phyloP scores from a whole-genome alignment of 2,113 vertebrate species.

The Amphilophus citrinellus region DNA sequence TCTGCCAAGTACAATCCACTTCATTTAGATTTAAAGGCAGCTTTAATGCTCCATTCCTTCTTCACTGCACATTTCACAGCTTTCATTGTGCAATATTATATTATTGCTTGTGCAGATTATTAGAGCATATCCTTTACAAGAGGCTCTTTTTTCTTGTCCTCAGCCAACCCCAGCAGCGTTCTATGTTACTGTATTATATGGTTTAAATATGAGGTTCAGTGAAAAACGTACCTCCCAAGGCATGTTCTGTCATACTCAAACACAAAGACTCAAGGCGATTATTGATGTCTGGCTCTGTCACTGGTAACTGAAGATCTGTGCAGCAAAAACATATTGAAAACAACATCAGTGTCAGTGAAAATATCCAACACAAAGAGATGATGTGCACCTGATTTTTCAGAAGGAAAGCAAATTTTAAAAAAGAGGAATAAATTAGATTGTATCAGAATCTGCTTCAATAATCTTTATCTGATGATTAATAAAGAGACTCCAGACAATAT shows the following conservation, averaged over 20 bases:
- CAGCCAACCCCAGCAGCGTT: neutral
- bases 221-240: slow-evolving; percentile 84
- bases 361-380: neutral
- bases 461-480: too few relatives aligned
- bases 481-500: too few relatives aligned
- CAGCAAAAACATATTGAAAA: slow-evolving; percentile 6
- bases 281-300: slow-evolving; percentile 98
- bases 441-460: too few relatives aligned
- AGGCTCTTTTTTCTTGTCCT: neutral
- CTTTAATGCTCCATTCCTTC: neutral
- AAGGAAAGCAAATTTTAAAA: neutral
- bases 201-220: neutral
- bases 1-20: slow-evolving; percentile 2
- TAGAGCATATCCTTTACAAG: neutral
- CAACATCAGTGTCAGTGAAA: neutral
- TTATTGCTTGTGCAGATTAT: neutral
- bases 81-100: neutral
- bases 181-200: neutral
- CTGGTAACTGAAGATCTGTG: slow-evolving; percentile 93
- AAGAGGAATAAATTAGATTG: neutral
- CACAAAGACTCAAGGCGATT: slow-evolving; percentile 99
- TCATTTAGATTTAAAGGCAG: neutral
- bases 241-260: slow-evolving; percentile 99
- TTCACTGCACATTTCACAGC: neutral
- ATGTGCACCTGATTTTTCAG: neutral